Evolutionary conservation across 2,113 vertebrate genomes (phyloP).

Genomic region (Zosterops japonicus): DNA sequence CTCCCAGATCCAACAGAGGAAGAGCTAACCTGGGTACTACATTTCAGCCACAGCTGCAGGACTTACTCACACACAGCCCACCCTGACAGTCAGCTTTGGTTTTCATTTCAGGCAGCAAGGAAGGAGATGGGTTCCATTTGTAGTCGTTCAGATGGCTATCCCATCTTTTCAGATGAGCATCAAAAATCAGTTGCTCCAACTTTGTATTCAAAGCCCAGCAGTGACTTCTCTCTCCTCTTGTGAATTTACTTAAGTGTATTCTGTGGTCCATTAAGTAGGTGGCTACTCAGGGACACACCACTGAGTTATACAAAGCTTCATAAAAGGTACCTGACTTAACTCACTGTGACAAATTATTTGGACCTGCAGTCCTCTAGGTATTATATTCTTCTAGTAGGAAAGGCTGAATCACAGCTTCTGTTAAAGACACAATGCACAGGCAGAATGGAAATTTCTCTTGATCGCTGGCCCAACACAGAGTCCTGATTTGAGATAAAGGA

Average conservation of each 20-base stretch:
- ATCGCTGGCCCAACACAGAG: background rate
- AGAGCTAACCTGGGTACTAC: background rate
- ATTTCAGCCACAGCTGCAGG: background rate
- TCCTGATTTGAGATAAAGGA: background rate
- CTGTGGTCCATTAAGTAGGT: background rate
- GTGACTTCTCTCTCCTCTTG: background rate
- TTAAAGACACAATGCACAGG: background rate
- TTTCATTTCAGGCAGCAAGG: background rate
- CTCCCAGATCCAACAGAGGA: background rate
- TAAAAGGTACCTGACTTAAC: background rate
- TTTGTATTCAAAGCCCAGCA: background rate
- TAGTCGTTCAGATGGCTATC: background rate
- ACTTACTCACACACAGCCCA: background rate
- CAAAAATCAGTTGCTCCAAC: background rate
- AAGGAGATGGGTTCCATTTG: background rate
- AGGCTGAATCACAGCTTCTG: background rate
- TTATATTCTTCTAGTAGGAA: background rate
- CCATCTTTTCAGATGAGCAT: background rate
- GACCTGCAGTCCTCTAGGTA: background rate
- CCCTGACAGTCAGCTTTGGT: background rate
- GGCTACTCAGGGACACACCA: conserved; percentile 3
- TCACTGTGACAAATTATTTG: background rate
- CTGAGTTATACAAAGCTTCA: background rate
- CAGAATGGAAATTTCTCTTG: background rate
- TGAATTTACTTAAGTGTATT: background rate